A percentile compares a stretch with the other conserved stretches of the same genome.
Conservation (phyloP, 2,113 vertebrate species). For the human (Homo sapiens) region DNA sequence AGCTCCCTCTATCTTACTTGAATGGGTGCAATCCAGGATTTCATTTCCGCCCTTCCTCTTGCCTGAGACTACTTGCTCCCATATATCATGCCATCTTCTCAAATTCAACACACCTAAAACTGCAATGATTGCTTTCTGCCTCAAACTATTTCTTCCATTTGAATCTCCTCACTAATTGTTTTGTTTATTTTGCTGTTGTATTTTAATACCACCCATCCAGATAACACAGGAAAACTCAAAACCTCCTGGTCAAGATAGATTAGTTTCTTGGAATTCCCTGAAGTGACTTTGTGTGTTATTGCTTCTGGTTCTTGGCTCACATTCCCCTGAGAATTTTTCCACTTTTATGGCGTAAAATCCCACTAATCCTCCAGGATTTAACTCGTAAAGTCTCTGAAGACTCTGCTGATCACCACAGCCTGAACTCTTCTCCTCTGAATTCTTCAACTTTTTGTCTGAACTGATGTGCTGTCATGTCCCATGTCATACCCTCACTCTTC, state of each 20-base stretch:
- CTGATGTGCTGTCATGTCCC: rapidly evolving
- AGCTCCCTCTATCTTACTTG: neutral
- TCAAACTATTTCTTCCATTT: neutral
- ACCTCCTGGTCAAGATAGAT: neutral
- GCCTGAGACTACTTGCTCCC: neutral
- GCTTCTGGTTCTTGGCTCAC: neutral
- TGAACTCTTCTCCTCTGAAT: neutral
- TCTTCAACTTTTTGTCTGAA: neutral
- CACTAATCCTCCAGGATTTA: neutral
- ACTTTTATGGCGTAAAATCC: neutral
- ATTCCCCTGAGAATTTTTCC: neutral
- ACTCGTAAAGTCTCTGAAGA: neutral
- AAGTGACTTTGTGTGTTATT: neutral
- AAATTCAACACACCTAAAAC: neutral
- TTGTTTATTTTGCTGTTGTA: too few species aligned
- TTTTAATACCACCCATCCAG: neutral
- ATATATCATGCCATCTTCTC: neutral
- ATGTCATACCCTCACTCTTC: neutral
- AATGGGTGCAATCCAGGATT: neutral
- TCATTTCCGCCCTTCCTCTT: neutral
- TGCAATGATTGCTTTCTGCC: neutral
- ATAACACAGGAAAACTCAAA: neutral
- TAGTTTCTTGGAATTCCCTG: neutral
- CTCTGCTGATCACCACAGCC: neutral
- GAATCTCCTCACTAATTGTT: neutral